phyloP scores from a whole-genome alignment of 2,888 invertebrate species.

The Icerya purchasi region DNA sequence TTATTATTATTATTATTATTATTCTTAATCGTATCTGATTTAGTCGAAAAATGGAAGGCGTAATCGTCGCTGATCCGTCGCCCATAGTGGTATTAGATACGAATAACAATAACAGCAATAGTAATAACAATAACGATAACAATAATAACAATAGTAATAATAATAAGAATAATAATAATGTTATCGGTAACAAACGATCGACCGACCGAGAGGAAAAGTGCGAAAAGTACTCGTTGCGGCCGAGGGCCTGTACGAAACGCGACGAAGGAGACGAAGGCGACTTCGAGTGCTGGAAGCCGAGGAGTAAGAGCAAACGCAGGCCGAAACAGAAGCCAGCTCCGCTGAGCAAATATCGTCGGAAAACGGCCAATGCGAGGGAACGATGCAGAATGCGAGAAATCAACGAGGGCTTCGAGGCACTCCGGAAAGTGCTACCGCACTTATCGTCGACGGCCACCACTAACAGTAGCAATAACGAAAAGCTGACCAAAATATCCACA shows the following conservation, averaged over 20 bases:
- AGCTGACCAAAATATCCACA: slow-evolving; percentile 75
- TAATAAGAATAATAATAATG: not conserved
- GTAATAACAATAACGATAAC: not conserved
- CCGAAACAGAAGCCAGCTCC: slow-evolving; percentile 38
- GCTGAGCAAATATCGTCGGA: slow-evolving; percentile 55
- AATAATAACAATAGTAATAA: not conserved
- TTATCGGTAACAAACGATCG: too few relatives aligned
- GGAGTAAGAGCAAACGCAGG: slow-evolving; percentile 23
- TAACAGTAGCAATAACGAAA: slow-evolving; percentile 34
- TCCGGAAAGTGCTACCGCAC: slow-evolving; percentile 53
- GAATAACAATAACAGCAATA: too few relatives aligned
- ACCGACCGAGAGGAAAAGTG: slow-evolving; percentile 14
- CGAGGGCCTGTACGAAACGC: slow-evolving; percentile 36
- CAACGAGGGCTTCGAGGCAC: slow-evolving; percentile 65
- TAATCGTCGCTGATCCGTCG: not conserved
- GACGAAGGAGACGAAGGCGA: slow-evolving; percentile 22
- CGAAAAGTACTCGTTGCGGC: slow-evolving; percentile 41
- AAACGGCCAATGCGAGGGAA: slow-evolving; percentile 76
- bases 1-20: too few relatives aligned
- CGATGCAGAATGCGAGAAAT: slow-evolving; percentile 73
- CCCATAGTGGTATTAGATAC: not conserved
- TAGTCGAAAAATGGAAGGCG: too few relatives aligned
- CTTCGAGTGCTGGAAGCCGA: slow-evolving; percentile 23
- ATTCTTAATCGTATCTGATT: too few relatives aligned
- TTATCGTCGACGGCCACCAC: slow-evolving; percentile 14